Conservation (phyloP, 2,113 vertebrate genomes). For the Nicator chloris region DNA sequence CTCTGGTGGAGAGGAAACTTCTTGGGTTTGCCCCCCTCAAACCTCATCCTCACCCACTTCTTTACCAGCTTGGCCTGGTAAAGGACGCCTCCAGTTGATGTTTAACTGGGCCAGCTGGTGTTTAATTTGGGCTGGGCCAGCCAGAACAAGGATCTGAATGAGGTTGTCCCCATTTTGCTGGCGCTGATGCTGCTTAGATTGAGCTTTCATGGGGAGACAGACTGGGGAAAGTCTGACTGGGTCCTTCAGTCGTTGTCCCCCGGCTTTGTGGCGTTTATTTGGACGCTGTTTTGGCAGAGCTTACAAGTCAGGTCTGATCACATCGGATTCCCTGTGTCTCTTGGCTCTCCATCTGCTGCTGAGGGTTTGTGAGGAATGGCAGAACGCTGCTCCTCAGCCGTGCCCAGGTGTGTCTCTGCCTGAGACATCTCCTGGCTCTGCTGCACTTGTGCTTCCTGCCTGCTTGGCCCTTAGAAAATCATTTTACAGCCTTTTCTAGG, state of each 20-base stretch:
- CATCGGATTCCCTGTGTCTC: not conserved
- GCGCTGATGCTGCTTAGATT: not conserved
- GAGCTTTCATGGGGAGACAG: not conserved
- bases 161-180: not conserved
- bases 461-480: not conserved
- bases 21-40: not conserved
- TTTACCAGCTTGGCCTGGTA: not conserved
- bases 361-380: not conserved
- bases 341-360: not conserved
- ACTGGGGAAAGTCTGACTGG: not conserved
- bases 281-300: not conserved
- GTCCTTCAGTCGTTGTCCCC: not conserved
- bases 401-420: not conserved
- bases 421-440: accelerated
- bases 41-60: not conserved
- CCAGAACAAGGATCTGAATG: not conserved
- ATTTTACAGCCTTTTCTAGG: not conserved
- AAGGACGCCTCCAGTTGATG: not conserved
- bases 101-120: not conserved
- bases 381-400: not conserved
- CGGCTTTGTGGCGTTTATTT: not conserved
- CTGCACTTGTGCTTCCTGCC: not conserved
- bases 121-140: not conserved
- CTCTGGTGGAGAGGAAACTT: not conserved
- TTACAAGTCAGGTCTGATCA: not conserved